Evolutionary conservation across 2,113 vertebrate genomes (phyloP).

Genomic region (Cettia cetti): DNA sequence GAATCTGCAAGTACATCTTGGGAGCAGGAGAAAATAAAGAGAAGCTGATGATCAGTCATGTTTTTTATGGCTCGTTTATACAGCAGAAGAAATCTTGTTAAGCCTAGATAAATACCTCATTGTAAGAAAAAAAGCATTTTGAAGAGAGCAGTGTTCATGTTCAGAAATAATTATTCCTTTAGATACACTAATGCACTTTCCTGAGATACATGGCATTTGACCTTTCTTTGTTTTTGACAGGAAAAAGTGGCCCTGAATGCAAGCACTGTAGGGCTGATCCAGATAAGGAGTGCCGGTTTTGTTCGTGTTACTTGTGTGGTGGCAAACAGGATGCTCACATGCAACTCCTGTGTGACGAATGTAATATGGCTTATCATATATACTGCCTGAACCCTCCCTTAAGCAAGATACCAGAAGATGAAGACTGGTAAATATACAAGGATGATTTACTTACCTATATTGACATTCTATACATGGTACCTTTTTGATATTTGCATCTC

Average conservation of each 20-base stretch:
- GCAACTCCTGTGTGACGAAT: conserved; percentile 97
- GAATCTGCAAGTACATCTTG: not conserved
- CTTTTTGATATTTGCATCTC: not conserved
- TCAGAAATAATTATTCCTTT: not conserved
- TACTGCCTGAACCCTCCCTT: conserved; percentile 96
- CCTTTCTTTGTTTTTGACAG: conserved; percentile 71
- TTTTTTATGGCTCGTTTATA: not conserved
- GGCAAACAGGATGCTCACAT: conserved; percentile 96
- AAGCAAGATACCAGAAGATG: conserved; percentile 93
- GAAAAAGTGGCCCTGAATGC: conserved; percentile 97
- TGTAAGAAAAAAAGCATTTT: not conserved
- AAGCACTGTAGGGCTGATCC: conserved; percentile 96
- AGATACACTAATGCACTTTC: not conserved
- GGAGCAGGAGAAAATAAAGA: not conserved
- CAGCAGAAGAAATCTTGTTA: not conserved
- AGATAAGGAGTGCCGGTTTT: conserved; percentile 90
- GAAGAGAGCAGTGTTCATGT: not conserved
- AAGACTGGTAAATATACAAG: conserved; percentile 89
- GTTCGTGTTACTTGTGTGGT: conserved; percentile 94
- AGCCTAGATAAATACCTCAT: not conserved
- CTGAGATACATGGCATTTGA: conserved; percentile 1
- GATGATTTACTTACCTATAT: conserved; percentile 21
- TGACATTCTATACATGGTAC: not conserved
- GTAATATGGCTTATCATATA: conserved; percentile 98
- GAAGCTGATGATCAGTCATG: not conserved